Percentiles rank a stretch among this genome's conserved stretches.
Conservation (phyloP, 2,797 vertebrate species). For the Pristis pectinata region DNA sequence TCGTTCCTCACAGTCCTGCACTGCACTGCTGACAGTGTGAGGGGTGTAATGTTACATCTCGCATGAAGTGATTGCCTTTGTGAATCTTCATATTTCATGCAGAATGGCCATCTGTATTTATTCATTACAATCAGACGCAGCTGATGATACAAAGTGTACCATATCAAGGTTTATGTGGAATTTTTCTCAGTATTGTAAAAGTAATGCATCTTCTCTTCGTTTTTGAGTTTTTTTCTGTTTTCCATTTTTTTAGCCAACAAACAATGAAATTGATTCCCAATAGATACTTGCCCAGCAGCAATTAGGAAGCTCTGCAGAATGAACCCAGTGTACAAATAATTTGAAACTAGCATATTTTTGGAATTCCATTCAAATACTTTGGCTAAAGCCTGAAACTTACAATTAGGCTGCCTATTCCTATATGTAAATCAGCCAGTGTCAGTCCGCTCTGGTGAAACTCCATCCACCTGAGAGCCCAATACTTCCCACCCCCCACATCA, state of each 20-base stretch:
- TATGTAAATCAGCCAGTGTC: too few relatives aligned
- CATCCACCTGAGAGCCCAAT: too few relatives aligned
- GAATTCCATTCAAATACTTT: too few relatives aligned
- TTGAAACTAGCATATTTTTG: background rate
- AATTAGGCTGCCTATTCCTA: background rate
- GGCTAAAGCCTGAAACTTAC: background rate
- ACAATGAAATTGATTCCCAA: background rate
- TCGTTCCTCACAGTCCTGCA: background rate
- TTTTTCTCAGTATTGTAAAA: background rate
- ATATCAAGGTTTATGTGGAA: background rate
- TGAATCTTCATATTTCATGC: background rate
- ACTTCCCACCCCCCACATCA: too few relatives aligned
- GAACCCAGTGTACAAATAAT: background rate
- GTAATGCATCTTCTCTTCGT: background rate
- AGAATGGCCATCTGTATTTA: background rate
- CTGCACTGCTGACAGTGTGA: background rate
- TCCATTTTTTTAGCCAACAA: background rate
- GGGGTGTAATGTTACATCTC: background rate
- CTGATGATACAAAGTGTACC: background rate
- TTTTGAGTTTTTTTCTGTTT: background rate
- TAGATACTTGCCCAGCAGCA: background rate
- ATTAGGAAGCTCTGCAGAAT: too few relatives aligned
- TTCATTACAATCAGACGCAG: background rate
- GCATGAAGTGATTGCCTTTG: background rate
- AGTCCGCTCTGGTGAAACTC: background rate